A percentile compares a stretch with the other conserved stretches of the same genome.
These are phyloP conservation scores for Cynaeus angustus DNA, from an alignment of 2,888 invertebrate genomes.

Conservation along the genomic window DNA sequence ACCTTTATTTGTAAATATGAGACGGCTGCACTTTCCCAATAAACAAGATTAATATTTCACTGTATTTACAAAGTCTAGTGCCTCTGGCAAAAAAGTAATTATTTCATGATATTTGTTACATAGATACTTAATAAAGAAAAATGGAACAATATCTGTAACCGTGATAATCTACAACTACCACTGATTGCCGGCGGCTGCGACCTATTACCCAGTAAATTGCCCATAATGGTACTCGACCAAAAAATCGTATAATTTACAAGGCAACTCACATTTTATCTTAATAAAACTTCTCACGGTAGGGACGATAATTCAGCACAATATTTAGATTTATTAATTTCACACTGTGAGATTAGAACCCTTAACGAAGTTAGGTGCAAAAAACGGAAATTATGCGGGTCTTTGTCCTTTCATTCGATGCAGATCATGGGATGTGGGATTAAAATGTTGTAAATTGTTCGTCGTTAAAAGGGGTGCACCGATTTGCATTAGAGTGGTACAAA, in stretches of 20 bases:
- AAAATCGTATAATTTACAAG: slow-evolving; percentile 35
- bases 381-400: slow-evolving; percentile 56
- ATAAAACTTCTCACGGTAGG: slow-evolving; percentile 32
- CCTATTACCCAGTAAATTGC: slow-evolving; percentile 42
- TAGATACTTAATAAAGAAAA: not conserved
- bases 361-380: slow-evolving; percentile 27
- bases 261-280: slow-evolving; percentile 31
- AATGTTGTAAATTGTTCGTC: slow-evolving; percentile 50
- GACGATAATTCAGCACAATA: slow-evolving; percentile 54
- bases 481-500: slow-evolving; percentile 51
- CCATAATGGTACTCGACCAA: slow-evolving; percentile 28
- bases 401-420: slow-evolving; percentile 35
- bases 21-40: not conserved
- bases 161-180: slow-evolving; percentile 52
- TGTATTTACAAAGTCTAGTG: not conserved
- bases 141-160: slow-evolving; percentile 53
- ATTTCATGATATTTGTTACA: slow-evolving; percentile 1
- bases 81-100: not conserved
- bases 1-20: slow-evolving; percentile 32
- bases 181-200: slow-evolving; percentile 36
- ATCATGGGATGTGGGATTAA: slow-evolving; percentile 49
- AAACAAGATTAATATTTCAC: slow-evolving; percentile 21
- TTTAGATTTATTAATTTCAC: slow-evolving; percentile 66
- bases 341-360: slow-evolving; percentile 58
- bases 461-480: slow-evolving; percentile 59